These are phyloP conservation scores for Bathynomus jamesi DNA, from an alignment of 1,140 invertebrate species.

Conservation along the genomic window DNA sequence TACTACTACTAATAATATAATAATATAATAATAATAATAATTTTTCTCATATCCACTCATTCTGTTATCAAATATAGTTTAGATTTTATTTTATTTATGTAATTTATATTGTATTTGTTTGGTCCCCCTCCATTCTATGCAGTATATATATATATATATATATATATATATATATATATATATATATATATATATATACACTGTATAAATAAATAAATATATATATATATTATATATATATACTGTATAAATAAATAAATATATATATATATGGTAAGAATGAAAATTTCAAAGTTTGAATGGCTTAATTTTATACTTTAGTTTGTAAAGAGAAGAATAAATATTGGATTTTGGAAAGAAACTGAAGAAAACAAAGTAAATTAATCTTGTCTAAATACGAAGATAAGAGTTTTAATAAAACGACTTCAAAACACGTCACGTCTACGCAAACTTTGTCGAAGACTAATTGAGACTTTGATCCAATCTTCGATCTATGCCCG, in stretches of 20 bases:
- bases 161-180: constrained; percentile 10
- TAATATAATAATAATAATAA: background rate
- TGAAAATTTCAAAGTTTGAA: background rate
- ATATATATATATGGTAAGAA: background rate
- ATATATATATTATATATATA: constrained; percentile 9
- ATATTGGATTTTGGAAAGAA: background rate
- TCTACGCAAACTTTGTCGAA: background rate
- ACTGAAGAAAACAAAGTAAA: background rate
- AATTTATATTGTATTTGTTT: no score
- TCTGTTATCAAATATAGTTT: no score
- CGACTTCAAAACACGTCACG: background rate
- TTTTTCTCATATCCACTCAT: background rate
- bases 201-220: constrained; percentile 1
- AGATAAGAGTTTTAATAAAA: background rate
- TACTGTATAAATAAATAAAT: background rate
- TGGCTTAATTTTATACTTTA: constrained; percentile 4
- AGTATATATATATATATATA: constrained; percentile 2
- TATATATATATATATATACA: constrained; percentile 6
- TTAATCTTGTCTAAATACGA: background rate
- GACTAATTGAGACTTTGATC: background rate
- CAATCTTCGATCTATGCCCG: background rate
- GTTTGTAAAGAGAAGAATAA: background rate
- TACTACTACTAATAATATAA: background rate
- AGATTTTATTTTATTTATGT: no score
- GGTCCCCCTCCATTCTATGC: background rate